These are phyloP conservation scores for Megaptera novaeangliae DNA, from an alignment of 2,113 vertebrate species.

Conservation along the genomic window DNA sequence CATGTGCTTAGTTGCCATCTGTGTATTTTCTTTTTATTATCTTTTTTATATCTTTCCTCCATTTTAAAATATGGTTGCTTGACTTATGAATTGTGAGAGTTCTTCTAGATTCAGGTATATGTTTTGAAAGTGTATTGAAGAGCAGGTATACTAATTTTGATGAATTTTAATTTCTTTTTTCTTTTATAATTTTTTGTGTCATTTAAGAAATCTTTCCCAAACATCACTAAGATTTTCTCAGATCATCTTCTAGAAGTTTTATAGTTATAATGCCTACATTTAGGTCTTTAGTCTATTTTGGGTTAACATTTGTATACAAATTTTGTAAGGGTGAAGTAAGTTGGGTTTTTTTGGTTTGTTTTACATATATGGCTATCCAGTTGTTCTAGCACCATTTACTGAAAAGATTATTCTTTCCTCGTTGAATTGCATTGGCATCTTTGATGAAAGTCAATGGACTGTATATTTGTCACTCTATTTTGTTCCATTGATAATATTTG, in stretches of 20 bases:
- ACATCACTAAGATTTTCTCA: background rate
- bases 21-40: background rate
- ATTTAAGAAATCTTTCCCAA: background rate
- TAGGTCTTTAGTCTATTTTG: background rate
- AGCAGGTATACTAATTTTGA: background rate
- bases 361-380: background rate
- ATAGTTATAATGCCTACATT: background rate
- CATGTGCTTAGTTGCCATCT: background rate
- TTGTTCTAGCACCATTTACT: background rate
- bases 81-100: background rate
- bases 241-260: background rate
- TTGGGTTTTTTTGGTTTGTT: background rate
- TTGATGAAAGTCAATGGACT: background rate
- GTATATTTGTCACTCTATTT: no score
- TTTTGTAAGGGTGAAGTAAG: background rate
- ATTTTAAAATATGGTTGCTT: background rate
- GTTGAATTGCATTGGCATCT: background rate
- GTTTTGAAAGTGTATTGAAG: background rate
- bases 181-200: background rate
- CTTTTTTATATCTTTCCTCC: background rate
- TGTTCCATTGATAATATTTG: no score
- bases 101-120: background rate
- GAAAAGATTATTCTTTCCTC: no score
- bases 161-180: background rate
- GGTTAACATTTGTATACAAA: background rate